A percentile compares a stretch with the other conserved stretches of the same genome.
phyloP scores from a whole-genome alignment of 2,113 vertebrate genomes.

The Dinomys branickii region DNA sequence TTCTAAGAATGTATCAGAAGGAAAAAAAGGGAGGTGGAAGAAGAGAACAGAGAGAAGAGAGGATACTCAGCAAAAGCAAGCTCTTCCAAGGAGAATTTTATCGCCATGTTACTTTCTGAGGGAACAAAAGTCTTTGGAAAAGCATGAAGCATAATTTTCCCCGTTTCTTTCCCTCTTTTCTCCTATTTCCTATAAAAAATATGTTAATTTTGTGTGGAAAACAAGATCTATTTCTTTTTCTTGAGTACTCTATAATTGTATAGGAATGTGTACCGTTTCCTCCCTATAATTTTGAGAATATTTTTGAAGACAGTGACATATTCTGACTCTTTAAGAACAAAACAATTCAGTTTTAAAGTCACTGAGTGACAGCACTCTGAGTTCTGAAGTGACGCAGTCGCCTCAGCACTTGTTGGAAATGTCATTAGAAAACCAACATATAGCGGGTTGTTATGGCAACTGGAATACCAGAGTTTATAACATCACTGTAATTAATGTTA shows the following conservation, averaged over 20 bases:
- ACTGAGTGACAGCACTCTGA: conserved; percentile 65
- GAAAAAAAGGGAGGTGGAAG: neutral
- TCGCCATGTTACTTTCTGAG: conserved; percentile 21
- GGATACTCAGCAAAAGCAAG: conserved; percentile 13
- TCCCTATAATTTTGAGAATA: conserved; percentile 67
- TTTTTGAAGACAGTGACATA: conserved; percentile 76
- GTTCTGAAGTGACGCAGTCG: conserved; percentile 66
- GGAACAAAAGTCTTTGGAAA: conserved; percentile 4
- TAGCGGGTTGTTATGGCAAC: conserved; percentile 83
- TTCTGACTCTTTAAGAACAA: conserved; percentile 73
- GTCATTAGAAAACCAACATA: conserved; percentile 79
- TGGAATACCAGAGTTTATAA: conserved; percentile 77
- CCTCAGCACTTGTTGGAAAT: conserved; percentile 79
- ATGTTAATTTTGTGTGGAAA: conserved; percentile 61
- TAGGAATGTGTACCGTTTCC: conserved; percentile 63
- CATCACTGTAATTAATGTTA: conserved; percentile 84
- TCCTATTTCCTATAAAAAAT: neutral
- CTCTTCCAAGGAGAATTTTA: conserved; percentile 35
- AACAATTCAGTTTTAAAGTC: conserved; percentile 81
- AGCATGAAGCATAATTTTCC: conserved; percentile 6
- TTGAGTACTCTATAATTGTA: conserved; percentile 56
- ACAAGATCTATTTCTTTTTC: conserved; percentile 59
- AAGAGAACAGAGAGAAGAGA: conserved; percentile 10
- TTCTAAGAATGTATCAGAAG: neutral
- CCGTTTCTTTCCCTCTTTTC: neutral